Conservation (phyloP, 2,888 invertebrate genomes). For the Caenorhabditis sp. region DNA sequence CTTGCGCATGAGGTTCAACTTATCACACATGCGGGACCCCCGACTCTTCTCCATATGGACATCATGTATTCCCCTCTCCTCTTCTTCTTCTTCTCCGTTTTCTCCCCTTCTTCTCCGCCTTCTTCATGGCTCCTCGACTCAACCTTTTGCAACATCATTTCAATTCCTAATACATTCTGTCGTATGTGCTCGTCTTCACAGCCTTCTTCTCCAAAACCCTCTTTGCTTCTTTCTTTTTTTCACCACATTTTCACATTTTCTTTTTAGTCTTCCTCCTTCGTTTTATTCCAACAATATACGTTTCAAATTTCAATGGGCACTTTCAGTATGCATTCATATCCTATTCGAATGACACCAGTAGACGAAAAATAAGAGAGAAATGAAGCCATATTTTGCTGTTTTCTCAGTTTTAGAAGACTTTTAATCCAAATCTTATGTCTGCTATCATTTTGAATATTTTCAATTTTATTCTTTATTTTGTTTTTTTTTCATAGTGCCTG, state of each 20-base stretch:
- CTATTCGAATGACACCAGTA: not conserved
- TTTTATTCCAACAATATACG: constrained; percentile 32
- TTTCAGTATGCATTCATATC: constrained; percentile 25
- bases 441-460: too few species aligned
- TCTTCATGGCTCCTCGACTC: constrained; percentile 63
- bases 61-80: constrained; percentile 41
- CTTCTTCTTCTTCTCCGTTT: constrained; percentile 31
- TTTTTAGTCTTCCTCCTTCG: not conserved
- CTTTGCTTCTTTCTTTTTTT: constrained; percentile 10
- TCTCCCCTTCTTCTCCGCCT: constrained; percentile 27
- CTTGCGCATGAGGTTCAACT: constrained; percentile 51
- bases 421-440: too few species aligned
- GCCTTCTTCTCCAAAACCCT: constrained; percentile 31
- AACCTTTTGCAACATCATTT: constrained; percentile 84
- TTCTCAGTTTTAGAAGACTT: too few species aligned
- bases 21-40: constrained; percentile 61
- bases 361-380: not conserved
- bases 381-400: too few species aligned
- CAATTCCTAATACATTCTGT: constrained; percentile 56
- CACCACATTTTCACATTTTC: constrained; percentile 23
- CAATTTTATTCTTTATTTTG: too few species aligned
- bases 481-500: too few species aligned
- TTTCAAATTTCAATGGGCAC: constrained; percentile 30
- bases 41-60: constrained; percentile 57
- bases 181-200: constrained; percentile 38